A percentile compares a stretch with the other conserved stretches of the same genome.
These are phyloP conservation scores for Tiliacea aurago DNA, from an alignment of 2,888 invertebrate species.

Conservation along the genomic window DNA sequence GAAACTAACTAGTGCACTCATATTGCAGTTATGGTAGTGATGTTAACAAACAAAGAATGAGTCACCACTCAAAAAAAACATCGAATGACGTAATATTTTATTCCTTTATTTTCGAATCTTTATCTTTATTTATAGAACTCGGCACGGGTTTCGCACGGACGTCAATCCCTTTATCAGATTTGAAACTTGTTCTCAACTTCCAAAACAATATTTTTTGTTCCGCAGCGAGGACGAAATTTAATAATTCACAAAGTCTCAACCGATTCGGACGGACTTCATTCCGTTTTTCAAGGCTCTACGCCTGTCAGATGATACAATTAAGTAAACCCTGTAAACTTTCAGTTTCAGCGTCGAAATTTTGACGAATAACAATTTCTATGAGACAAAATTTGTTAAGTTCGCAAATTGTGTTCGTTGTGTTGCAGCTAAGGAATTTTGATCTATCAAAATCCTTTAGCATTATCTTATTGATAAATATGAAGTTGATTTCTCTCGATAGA, in stretches of 20 bases:
- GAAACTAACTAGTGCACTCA: neutral
- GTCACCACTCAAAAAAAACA: neutral
- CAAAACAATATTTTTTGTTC: constrained; percentile 62
- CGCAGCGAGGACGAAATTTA: constrained; percentile 64
- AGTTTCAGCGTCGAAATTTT: constrained; percentile 54
- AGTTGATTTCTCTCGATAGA: neutral
- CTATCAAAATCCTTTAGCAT: constrained; percentile 8
- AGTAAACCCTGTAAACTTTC: constrained; percentile 68
- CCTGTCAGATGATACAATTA: constrained; percentile 70
- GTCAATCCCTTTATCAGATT: constrained; percentile 64
- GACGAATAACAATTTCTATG: constrained; percentile 54
- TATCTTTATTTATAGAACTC: constrained; percentile 35
- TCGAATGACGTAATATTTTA: constrained; percentile 1
- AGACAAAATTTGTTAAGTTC: constrained; percentile 46
- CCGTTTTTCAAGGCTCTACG: constrained; percentile 63
- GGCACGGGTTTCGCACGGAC: constrained; percentile 18
- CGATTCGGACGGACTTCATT: constrained; percentile 61
- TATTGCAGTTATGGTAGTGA: neutral
- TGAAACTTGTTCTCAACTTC: constrained; percentile 56
- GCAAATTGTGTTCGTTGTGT: constrained; percentile 45
- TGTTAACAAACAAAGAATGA: neutral
- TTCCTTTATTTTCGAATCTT: constrained; percentile 20
- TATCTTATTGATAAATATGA: constrained; percentile 11
- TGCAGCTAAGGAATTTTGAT: constrained; percentile 45
- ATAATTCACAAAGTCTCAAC: constrained; percentile 63